Base-by-base conservation (phyloP, 2,113 vertebrate species). In the Diadophis punctatus region DNA sequence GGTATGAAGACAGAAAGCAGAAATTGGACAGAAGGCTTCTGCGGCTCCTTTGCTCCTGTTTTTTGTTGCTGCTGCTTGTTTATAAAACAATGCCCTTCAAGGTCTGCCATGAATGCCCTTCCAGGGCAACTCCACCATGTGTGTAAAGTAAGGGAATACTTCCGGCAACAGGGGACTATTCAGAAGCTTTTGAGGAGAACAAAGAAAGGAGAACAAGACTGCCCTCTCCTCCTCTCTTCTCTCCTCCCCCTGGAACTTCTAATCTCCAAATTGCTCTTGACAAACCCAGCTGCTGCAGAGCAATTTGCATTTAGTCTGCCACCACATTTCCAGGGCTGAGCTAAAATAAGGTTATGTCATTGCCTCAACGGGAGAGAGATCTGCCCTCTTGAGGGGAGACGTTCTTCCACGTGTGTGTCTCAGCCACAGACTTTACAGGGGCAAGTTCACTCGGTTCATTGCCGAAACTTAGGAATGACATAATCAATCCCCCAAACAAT, bases 191-290 rank as follows among this genome's bases (percentile, higher is more conserved):
- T 93, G 63, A 91, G 2, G 16, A 87, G 60, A 89, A 91, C 94
- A 94, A 96, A 39, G 34, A 46, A 93, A 94, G 22, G 7, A 3
- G 53, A 60, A 60, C 23, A 27, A 53, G 6, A 18, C 74, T 22
- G 74, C 74, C 74, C 74, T 80, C 68, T 1, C 63, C n/a, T 74
- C 58, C 58, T 25, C 23, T 30, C 43, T 8, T 27, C 8, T n/a
- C 10, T 39, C 53, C 14, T 86, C 46, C 30, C 16, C 22, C 55
- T 88, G 43, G 88, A 95, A 94, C 20, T 23, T 88, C 85, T 91
- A 92, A 95, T 88, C 85, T 95, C 49, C 91, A 95, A 94, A 88
- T 39, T 80, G 92, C 23, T 87, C 60, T 93, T 89, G 49, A 93
- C 92, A 94, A 92, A 90, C 94, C 87, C 91, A 96, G 91, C 80